Conservation (phyloP, 2,113 vertebrate species). For the Lagopus leucura region DNA sequence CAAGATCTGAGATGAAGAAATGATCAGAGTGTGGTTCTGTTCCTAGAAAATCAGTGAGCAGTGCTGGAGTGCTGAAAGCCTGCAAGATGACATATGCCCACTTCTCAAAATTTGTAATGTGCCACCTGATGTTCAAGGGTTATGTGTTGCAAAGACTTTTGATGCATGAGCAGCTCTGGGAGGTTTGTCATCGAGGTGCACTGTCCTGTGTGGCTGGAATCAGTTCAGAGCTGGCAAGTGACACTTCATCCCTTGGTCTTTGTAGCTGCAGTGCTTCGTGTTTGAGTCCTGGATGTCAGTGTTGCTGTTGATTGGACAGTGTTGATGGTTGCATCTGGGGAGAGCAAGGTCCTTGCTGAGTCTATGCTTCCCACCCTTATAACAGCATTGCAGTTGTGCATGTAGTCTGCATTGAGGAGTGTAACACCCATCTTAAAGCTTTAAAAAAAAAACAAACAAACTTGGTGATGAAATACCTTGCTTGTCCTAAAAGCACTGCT, state of each 20-base stretch:
- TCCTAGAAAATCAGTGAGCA: background rate
- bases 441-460: background rate
- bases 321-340: background rate
- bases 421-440: background rate
- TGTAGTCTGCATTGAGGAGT: background rate
- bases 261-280: accelerated
- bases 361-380: background rate
- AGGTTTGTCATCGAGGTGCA: accelerated
- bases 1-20: background rate
- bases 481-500: background rate
- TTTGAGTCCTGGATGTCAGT: background rate
- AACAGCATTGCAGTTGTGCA: background rate
- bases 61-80: background rate
- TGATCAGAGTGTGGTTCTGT: background rate
- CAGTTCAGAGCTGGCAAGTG: background rate
- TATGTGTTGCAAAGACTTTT: background rate
- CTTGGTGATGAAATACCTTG: background rate
- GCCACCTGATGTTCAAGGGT: background rate
- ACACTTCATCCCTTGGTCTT: background rate
- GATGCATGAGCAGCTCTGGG: background rate
- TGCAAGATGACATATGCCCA: background rate
- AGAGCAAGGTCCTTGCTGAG: background rate
- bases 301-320: background rate
- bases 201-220: background rate
- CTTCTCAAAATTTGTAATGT: background rate